These are phyloP conservation scores for Spatulosminthurus flaviceps DNA, from an alignment of 2,888 invertebrate species.

Conservation along the genomic window DNA sequence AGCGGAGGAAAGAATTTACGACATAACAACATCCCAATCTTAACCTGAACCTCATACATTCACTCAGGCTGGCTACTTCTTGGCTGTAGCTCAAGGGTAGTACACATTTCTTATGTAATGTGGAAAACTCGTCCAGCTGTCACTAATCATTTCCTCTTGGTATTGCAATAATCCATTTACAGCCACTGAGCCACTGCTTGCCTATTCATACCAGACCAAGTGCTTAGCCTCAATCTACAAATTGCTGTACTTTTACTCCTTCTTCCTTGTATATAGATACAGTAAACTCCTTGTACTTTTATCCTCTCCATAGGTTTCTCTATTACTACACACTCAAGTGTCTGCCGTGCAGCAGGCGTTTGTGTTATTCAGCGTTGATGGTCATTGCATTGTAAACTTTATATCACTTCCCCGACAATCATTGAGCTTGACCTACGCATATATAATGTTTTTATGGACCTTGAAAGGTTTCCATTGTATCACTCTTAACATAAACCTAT, in stretches of 20 bases:
- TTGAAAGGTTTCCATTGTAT: not conserved
- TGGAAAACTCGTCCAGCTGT: slow-evolving; percentile 40
- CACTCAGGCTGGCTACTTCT: slow-evolving; percentile 24
- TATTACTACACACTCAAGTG: no score
- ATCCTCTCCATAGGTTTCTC: no score
- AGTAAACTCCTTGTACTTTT: not conserved
- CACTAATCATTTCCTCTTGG: slow-evolving; percentile 48
- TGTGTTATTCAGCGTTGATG: not conserved
- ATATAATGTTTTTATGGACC: not conserved
- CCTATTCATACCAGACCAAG: slow-evolving; percentile 9
- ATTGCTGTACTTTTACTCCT: not conserved
- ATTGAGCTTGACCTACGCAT: slow-evolving; percentile 1
- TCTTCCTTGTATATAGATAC: not conserved
- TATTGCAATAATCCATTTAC: slow-evolving; percentile 46
- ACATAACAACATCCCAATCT: slow-evolving; percentile 38
- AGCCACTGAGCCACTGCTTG: slow-evolving; percentile 24
- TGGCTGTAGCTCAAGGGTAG: slow-evolving; percentile 39
- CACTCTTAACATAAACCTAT: no score
- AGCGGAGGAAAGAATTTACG: slow-evolving; percentile 37
- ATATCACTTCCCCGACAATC: not conserved
- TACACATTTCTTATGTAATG: not conserved
- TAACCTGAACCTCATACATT: slow-evolving; percentile 36
- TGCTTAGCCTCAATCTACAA: not conserved
- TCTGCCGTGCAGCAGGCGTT: no score
- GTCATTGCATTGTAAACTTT: not conserved